A percentile compares a stretch with the other conserved stretches of the same genome.
Conservation (phyloP, 2,113 vertebrate genomes). For the Collichthys lucidus region DNA sequence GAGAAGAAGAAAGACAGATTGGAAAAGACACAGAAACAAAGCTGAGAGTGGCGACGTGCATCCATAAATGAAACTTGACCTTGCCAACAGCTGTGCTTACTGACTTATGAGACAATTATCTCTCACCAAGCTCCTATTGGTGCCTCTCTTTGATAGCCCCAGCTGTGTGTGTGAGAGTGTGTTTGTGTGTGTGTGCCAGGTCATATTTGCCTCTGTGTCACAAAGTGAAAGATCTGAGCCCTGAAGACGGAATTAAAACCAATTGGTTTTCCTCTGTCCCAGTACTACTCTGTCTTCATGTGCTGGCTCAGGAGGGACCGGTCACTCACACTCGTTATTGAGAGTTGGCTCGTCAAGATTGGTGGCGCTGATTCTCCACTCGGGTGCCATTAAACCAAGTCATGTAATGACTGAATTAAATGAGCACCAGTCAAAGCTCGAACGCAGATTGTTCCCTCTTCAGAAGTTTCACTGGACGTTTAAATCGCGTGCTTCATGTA, state of each 20-base stretch:
- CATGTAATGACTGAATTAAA: too few relatives aligned
- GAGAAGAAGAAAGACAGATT: conserved; percentile 24
- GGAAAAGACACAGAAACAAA: conserved; percentile 49
- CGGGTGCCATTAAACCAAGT: too few relatives aligned
- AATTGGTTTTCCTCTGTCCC: conserved; percentile 49
- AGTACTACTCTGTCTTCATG: conserved; percentile 5
- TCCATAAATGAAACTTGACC: conserved; percentile 82
- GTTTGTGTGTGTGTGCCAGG: conserved; percentile 10
- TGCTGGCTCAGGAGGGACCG: not conserved
- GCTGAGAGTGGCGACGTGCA: conserved; percentile 42
- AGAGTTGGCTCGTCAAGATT: too few relatives aligned
- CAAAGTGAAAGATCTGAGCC: conserved; percentile 42
- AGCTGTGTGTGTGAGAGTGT: conserved; percentile 45
- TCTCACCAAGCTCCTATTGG: conserved; percentile 64
- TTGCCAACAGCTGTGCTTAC: conserved; percentile 84
- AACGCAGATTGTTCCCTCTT: too few relatives aligned
- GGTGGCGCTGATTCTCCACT: too few relatives aligned
- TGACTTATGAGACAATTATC: conserved; percentile 85
- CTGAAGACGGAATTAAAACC: conserved; percentile 66
- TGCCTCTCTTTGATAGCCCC: conserved; percentile 69
- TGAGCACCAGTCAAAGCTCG: too few relatives aligned
- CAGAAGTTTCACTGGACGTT: too few relatives aligned
- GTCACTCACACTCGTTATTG: not conserved
- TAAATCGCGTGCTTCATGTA: too few relatives aligned
- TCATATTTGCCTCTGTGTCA: conserved; percentile 42